Evolutionary conservation across 2,888 invertebrate species (phyloP).

Genomic region (Eulithis prunata): DNA sequence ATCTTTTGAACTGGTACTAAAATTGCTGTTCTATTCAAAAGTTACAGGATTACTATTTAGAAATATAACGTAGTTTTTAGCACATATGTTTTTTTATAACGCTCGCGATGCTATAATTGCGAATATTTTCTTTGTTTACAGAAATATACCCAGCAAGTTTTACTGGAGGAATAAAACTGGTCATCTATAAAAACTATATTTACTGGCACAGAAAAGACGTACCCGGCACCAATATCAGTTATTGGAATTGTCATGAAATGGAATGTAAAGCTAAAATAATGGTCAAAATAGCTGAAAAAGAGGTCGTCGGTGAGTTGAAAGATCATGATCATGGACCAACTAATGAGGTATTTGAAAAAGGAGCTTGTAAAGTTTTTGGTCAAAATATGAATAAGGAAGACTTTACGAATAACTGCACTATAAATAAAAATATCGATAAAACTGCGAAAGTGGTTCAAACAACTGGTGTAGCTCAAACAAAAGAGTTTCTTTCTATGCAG

Average conservation of each 20-base stretch:
- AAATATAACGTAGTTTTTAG: too few relatives aligned
- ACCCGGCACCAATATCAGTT: slow-evolving; percentile 12
- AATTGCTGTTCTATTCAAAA: too few relatives aligned
- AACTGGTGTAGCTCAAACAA: not conserved
- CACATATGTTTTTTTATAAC: too few relatives aligned
- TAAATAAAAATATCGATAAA: not conserved
- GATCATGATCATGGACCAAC: slow-evolving; percentile 17
- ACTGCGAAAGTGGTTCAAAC: not conserved
- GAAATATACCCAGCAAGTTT: not conserved
- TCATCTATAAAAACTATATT: slow-evolving; percentile 12
- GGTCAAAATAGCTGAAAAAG: slow-evolving; percentile 12
- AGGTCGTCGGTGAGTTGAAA: slow-evolving; percentile 8
- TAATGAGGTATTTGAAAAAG: slow-evolving; percentile 5
- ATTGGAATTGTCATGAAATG: slow-evolving; percentile 14
- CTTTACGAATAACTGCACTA: not conserved
- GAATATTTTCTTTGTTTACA: not conserved
- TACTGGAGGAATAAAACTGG: slow-evolving; percentile 8
- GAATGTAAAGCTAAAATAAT: slow-evolving; percentile 14
- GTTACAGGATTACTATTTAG: too few relatives aligned
- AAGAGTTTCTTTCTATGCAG: not conserved
- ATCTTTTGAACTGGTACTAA: too few relatives aligned
- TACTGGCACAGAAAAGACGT: slow-evolving; percentile 11
- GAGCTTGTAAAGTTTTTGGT: slow-evolving; percentile 8
- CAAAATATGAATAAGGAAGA: slow-evolving; percentile 1
- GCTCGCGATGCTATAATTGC: too few relatives aligned